Evolutionary conservation across 2,113 vertebrate species (phyloP).

Genomic region (Pardalotus punctatus): DNA sequence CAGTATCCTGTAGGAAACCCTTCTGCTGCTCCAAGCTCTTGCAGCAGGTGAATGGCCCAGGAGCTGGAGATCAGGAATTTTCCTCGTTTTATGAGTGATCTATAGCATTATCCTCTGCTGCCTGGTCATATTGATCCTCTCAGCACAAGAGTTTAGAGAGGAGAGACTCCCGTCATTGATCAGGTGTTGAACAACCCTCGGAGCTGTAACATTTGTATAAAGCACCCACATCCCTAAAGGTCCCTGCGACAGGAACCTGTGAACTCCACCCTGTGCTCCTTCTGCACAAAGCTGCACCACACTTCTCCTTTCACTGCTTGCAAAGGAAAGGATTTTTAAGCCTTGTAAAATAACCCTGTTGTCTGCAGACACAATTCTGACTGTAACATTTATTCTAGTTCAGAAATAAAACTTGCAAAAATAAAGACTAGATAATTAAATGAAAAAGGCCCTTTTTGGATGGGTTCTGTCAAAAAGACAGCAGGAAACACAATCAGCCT

Average conservation of each 20-base stretch:
- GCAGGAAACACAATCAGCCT: slow-evolving; percentile 26
- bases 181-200: rapidly evolving
- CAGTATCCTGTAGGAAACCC: neutral
- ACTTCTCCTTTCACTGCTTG: neutral
- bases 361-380: neutral
- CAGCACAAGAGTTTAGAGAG: neutral
- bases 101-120: neutral
- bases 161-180: neutral
- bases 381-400: neutral
- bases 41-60: neutral
- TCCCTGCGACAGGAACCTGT: neutral
- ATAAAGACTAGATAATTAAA: slow-evolving; percentile 44
- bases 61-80: neutral
- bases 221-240: neutral
- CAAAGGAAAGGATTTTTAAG: neutral
- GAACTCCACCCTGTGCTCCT: neutral
- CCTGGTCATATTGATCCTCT: neutral
- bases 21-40: neutral
- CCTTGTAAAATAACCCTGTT: neutral
- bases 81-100: neutral
- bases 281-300: neutral
- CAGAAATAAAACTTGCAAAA: slow-evolving; percentile 19
- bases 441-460: slow-evolving; percentile 30
- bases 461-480: slow-evolving; percentile 46
- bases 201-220: neutral